Percentiles rank a stretch among this genome's conserved stretches.
Evolutionary conservation across 2,888 invertebrate genomes (phyloP).

Genomic region (Drosophila silvestris): DNA sequence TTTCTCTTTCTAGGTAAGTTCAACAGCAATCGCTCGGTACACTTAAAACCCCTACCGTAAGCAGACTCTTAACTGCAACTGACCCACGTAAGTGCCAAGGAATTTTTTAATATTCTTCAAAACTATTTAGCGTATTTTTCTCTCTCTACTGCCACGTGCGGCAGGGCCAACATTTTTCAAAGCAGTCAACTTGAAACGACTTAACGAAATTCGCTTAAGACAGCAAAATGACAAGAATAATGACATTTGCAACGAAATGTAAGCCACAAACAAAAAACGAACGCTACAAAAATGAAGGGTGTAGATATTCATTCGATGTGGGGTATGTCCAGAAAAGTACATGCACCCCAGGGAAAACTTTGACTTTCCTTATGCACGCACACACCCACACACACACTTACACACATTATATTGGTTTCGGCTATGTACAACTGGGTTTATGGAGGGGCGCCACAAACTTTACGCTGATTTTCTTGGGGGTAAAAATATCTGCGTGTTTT

Average conservation of each 20-base stretch:
- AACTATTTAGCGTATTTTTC: slow-evolving; percentile 50
- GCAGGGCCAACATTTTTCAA: slow-evolving; percentile 64
- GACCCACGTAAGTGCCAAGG: slow-evolving; percentile 46
- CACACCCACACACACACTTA: slow-evolving; percentile 25
- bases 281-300: slow-evolving; percentile 26
- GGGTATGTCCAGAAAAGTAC: slow-evolving; percentile 37
- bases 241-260: slow-evolving; percentile 73
- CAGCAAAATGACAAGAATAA: slow-evolving; percentile 79
- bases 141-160: slow-evolving; percentile 19
- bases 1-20: slow-evolving; percentile 51
- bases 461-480: slow-evolving; percentile 68
- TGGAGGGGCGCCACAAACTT: slow-evolving; percentile 60
- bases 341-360: slow-evolving; percentile 72
- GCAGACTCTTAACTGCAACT: slow-evolving; percentile 12
- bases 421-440: slow-evolving; percentile 42
- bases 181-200: slow-evolving; percentile 74
- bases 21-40: slow-evolving; percentile 17
- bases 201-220: slow-evolving; percentile 79
- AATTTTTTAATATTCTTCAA: slow-evolving; percentile 63
- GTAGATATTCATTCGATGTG: slow-evolving; percentile 38
- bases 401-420: slow-evolving; percentile 62
- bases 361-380: slow-evolving; percentile 56
- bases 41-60: neutral
- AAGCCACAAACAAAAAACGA: slow-evolving; percentile 56
- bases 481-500: slow-evolving; percentile 21